Evolutionary conservation across 2,888 invertebrate species (phyloP), one percentile per base, ranked within the genome.

Genomic region (Conchocele bisecta): DNA sequence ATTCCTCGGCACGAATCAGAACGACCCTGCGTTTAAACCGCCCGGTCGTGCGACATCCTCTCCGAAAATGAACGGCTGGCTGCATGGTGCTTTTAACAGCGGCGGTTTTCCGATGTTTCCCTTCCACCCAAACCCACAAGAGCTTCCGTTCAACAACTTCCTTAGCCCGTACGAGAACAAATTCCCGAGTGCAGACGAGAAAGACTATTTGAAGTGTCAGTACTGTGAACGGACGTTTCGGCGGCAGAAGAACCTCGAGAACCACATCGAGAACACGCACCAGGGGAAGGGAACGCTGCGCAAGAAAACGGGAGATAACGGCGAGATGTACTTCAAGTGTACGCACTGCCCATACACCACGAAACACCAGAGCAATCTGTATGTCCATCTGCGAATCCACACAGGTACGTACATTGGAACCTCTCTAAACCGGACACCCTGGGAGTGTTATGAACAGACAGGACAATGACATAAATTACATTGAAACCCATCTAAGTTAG

Each of bases 331-430:
- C 75, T 90, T 91, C 79, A 90, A 89, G 76, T 91, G 91, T 69
- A 89, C 90, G 5, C 89, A 90, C 75, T 91, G 91, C 75, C 86
- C 89, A 13, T 91, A 91, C 77, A 90, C 90, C 39, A 91, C 91
- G 22, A 90, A 90, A 70, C 90, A 91, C 70, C 90, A 91, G 75
- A 91, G 90, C 78, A 91, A 91, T 71, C 81, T 91, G 65, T 90
- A 90, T 69, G 90, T 91, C 4, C 91, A 91, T 79, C 84, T 90
- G 11, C 65, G 91, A 37, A 90, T 90, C 20, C 91, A 91, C 67
- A 91, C 91, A 61, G 91, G 91, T 91, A 58, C 77, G 88, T 76
- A 15, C 6, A n/a, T 20, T 26, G 15, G 17, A 17, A 11, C 37
- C n/a, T 35, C n/a, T 35, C n/a, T n/a, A n/a, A n/a, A n/a, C n/a